Evolutionary conservation across 1,140 invertebrate genomes (phyloP), one percentile per base, ranked within the genome.

Genomic region (Habropoda laboriosa): DNA sequence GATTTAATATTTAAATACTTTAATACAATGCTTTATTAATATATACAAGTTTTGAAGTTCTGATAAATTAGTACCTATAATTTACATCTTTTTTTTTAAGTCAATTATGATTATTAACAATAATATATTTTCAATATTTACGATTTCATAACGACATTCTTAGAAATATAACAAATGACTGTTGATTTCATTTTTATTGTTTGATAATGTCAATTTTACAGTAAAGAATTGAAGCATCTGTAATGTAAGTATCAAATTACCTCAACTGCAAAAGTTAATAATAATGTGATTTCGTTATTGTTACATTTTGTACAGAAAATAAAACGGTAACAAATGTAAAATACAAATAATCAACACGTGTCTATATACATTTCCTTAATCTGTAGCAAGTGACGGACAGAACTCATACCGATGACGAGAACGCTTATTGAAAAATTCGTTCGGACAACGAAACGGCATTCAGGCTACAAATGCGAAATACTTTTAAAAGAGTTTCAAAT

Each of bases 331-430:
- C 53, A 35, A 55, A 45, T 3, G 18, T 32, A n/a, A 78, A 60
- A 61, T 61, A 47, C 40, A 71, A 71, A 78, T 68, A 78, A 70
- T 78, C 67, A 78, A 78, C 75, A 78, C 55, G 75, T 78, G 75
- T 71, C 75, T 70, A 68, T 49, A 38, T 45, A 40, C 66, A 70
- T 60, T 57, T 67, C n/a, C 18, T 47, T 42, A 71, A 76, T 68
- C 53, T 71, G 7, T 27, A 32, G 12, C 49, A n/a, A 68, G 35
- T 38, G 32, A 27, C 21, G 30, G 16, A 61, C 40, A 16, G 6
- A 30, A 74, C n/a, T 61, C 30, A 13, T 12, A 6, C 7, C 24
- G 24, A 40, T 24, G n/a, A 49, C 13, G 21, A 4, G 21, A n/a
- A 67, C 30, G 1, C 55, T 55, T 42, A 75, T 75, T 16, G 21